Evolutionary conservation across 35 echinoderm and acorn worm genomes (phyloP).

Genomic region (Strongylocentrotus purpuratus): DNA sequence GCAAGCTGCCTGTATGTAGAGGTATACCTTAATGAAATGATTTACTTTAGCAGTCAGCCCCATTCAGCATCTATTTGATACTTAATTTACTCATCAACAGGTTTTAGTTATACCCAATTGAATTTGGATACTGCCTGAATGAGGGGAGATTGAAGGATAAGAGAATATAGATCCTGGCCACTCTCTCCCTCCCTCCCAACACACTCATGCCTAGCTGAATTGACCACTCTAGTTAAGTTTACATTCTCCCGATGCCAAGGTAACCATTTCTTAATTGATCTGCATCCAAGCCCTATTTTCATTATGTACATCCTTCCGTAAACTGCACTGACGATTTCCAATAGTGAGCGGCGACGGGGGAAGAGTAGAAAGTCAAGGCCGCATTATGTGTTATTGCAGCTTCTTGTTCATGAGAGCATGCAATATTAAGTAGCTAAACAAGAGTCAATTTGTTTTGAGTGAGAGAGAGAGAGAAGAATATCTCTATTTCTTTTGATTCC

Average conservation of each 20-base stretch:
- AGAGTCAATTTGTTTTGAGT: neutral
- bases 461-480: neutral
- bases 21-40: neutral
- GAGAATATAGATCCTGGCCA: neutral
- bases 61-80: neutral
- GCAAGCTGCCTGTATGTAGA: neutral
- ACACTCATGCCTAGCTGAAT: neutral
- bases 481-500: neutral
- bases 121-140: neutral
- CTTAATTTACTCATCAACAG: neutral
- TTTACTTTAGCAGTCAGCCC: neutral
- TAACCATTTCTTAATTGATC: constrained; percentile 42
- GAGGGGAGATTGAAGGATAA: neutral
- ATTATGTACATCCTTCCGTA: constrained; percentile 41
- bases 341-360: neutral
- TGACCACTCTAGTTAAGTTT: neutral
- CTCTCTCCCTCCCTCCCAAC: neutral
- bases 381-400: neutral
- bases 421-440: constrained; percentile 22
- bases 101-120: neutral
- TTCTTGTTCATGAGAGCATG: constrained; percentile 12
- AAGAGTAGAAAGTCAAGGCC: constrained; percentile 32
- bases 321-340: constrained; percentile 14
- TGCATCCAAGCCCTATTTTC: constrained; percentile 25
- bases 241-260: constrained; percentile 28